phyloP scores from a whole-genome alignment of 92 coral and sea anemone genomes.

The Porites lobata region DNA sequence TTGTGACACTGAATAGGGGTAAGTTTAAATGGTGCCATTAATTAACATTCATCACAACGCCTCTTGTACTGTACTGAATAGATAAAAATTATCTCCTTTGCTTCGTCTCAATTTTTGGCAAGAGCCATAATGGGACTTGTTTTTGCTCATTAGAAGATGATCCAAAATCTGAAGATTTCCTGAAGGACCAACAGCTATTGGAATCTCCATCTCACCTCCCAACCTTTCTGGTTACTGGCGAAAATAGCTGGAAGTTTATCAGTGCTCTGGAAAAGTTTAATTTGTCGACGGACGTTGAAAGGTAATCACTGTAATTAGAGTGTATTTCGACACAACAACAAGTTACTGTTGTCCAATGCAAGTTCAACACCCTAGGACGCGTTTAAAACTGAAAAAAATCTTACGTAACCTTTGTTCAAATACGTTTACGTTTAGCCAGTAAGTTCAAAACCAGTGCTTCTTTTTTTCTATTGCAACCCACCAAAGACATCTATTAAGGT shows the following conservation, averaged over 20 bases:
- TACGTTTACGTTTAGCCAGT: not conserved
- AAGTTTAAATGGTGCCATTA: not conserved
- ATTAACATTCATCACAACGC: not conserved
- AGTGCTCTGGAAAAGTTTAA: constrained; percentile 2
- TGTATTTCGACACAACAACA: too few species aligned
- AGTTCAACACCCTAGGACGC: too few species aligned
- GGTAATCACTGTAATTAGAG: not conserved
- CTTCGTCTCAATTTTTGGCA: not conserved
- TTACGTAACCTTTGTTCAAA: too few species aligned
- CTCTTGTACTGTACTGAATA: not conserved
- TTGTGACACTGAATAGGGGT: constrained; percentile 34
- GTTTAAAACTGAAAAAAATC: not conserved
- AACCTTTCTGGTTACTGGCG: not conserved
- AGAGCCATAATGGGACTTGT: too few species aligned
- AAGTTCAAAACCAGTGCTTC: not conserved
- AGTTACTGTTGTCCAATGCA: too few species aligned
- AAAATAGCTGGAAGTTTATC: not conserved
- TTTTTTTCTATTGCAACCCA: not conserved
- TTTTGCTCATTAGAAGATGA: constrained; percentile 2
- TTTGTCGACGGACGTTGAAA: constrained; percentile 6
- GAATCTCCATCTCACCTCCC: constrained; percentile 42
- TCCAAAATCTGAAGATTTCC: not conserved
- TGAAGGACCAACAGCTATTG: constrained; percentile 14
- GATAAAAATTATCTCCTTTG: not conserved
- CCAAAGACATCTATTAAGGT: constrained; percentile 68